phyloP scores from a whole-genome alignment of 2,888 invertebrate species.

The Diarsia dahlii region DNA sequence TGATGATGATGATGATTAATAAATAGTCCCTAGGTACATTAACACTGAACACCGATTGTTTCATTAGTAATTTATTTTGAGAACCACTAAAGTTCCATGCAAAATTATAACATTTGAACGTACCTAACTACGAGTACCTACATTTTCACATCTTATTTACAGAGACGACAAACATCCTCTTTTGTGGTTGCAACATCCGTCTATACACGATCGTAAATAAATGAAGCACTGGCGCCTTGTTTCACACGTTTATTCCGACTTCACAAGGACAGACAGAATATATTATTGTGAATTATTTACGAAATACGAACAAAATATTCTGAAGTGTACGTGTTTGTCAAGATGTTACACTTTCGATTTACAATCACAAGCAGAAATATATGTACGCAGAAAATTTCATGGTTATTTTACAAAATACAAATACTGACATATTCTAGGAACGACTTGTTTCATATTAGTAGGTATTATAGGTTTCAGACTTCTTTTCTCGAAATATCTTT shows the following conservation, averaged over 20 bases:
- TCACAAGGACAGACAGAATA: not conserved
- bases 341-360: slow-evolving; percentile 8
- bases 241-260: slow-evolving; percentile 13
- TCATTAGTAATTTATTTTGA: not conserved
- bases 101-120: not conserved
- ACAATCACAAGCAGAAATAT: not conserved
- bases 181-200: slow-evolving; percentile 33
- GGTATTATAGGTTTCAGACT: not conserved
- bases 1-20: not conserved
- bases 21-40: not conserved
- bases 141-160: slow-evolving; percentile 16
- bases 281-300: slow-evolving; percentile 5
- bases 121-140: not conserved
- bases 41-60: not conserved
- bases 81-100: not conserved
- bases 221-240: slow-evolving; percentile 6
- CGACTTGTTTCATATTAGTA: not conserved
- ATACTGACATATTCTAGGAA: not conserved
- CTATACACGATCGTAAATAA: slow-evolving; percentile 43
- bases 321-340: not conserved
- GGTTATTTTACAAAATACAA: not conserved
- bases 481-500: not conserved
- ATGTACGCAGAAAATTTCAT: not conserved
- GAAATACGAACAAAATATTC: slow-evolving; percentile 8
- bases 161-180: not conserved